phyloP scores from a whole-genome alignment of 2,888 invertebrate species.

The Psylliodes chrysocephalus region DNA sequence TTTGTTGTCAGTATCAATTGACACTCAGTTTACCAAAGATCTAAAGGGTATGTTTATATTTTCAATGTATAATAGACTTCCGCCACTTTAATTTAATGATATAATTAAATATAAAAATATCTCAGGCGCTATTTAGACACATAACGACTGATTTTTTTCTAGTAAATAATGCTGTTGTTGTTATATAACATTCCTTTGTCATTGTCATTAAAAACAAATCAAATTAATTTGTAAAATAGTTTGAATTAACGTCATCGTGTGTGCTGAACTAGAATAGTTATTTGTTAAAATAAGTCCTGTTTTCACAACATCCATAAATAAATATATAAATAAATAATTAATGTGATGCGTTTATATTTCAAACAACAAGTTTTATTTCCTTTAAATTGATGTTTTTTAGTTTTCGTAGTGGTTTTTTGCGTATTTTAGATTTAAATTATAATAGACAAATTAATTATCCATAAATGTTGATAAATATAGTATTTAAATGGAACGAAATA shows the following conservation, averaged over 20 bases:
- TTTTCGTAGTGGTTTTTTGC: too few relatives aligned
- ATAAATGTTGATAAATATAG: too few relatives aligned
- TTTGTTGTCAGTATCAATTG: too few relatives aligned
- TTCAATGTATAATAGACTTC: not conserved
- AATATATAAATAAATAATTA: not conserved
- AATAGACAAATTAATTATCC: too few relatives aligned
- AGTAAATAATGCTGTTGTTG: not conserved
- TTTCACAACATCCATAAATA: not conserved
- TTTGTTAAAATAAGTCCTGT: slow-evolving; percentile 1
- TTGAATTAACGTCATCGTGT: not conserved
- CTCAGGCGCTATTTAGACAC: not conserved
- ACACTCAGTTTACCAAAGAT: too few relatives aligned
- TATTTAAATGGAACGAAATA: too few relatives aligned
- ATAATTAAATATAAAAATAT: not conserved
- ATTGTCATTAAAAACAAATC: not conserved
- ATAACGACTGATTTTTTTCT: not conserved
- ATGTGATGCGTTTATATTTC: not conserved
- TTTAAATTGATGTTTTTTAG: too few relatives aligned
- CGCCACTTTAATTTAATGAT: slow-evolving; percentile 2
- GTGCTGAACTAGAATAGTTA: not conserved
- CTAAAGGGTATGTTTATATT: not conserved
- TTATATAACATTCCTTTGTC: slow-evolving; percentile 5
- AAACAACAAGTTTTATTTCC: not conserved
- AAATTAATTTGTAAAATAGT: slow-evolving; percentile 3
- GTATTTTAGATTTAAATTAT: too few relatives aligned